These are phyloP conservation scores for Argynnis bischoffii DNA, from an alignment of 2,888 invertebrate genomes.

Conservation along the genomic window DNA sequence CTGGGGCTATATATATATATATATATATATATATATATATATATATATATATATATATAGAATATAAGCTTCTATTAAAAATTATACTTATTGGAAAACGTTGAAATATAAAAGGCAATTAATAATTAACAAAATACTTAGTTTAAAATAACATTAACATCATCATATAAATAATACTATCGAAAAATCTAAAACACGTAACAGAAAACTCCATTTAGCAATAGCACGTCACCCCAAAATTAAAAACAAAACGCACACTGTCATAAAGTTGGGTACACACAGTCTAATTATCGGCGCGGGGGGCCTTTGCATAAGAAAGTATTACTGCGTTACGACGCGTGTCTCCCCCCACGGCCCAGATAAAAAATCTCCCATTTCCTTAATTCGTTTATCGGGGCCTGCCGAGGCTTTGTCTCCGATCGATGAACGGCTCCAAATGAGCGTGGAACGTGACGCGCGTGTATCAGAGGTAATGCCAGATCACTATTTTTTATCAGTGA, in stretches of 20 bases:
- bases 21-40: too few species aligned
- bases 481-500: constrained; percentile 44
- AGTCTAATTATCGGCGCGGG: constrained; percentile 76
- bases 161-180: not conserved
- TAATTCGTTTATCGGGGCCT: constrained; percentile 82
- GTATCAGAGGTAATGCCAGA: constrained; percentile 73
- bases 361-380: constrained; percentile 83
- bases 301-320: constrained; percentile 82
- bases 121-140: too few species aligned
- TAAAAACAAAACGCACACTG: constrained; percentile 71
- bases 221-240: constrained; percentile 55
- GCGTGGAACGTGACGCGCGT: constrained; percentile 77
- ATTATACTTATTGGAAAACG: too few species aligned
- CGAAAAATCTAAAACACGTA: constrained; percentile 3
- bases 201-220: constrained; percentile 28
- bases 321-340: constrained; percentile 81
- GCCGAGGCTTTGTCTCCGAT: constrained; percentile 81
- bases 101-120: not conserved
- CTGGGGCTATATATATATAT: not conserved
- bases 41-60: too few species aligned
- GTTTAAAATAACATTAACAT: not conserved
- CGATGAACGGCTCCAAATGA: constrained; percentile 80
- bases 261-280: constrained; percentile 63
- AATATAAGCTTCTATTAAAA: too few species aligned
- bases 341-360: constrained; percentile 68